phyloP scores from a whole-genome alignment of 2,888 invertebrate genomes.

The Amiota communis region DNA sequence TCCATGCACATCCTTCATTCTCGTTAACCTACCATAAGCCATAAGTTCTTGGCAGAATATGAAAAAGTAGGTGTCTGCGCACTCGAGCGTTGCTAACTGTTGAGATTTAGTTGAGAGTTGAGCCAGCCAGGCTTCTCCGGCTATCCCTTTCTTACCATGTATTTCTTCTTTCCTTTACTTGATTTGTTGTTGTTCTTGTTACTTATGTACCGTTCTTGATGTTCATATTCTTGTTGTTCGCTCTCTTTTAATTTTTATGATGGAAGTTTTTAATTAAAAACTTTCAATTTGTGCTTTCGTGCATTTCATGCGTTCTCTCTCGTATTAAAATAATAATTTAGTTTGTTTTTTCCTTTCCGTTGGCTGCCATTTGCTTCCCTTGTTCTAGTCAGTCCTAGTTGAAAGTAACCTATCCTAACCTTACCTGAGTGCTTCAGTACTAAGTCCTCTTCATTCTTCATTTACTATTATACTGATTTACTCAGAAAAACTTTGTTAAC shows the following conservation, averaged over 20 bases:
- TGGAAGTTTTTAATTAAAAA: constrained; percentile 63
- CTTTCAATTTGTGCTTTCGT: constrained; percentile 50
- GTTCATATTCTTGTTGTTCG: background rate
- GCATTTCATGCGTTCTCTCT: constrained; percentile 16
- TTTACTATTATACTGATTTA: constrained; percentile 22
- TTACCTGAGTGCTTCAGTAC: constrained; percentile 9
- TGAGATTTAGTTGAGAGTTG: constrained; percentile 14
- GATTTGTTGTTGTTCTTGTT: background rate
- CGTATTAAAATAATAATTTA: constrained; percentile 52
- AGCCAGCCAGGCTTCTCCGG: background rate
- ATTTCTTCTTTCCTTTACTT: background rate
- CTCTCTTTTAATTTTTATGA: constrained; percentile 40
- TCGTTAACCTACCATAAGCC: constrained; percentile 7
- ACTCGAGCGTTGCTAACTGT: constrained; percentile 20
- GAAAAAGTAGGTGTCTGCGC: constrained; percentile 5
- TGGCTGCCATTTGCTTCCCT: constrained; percentile 10
- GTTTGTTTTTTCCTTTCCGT: constrained; percentile 51
- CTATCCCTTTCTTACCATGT: background rate
- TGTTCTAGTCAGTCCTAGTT: background rate
- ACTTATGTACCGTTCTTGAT: background rate
- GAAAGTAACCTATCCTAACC: background rate
- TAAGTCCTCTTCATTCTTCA: background rate
- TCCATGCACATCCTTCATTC: background rate
- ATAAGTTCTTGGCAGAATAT: background rate
- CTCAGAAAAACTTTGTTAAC: constrained; percentile 21